These are phyloP conservation scores for Odontomyia ornata DNA, from an alignment of 2,888 invertebrate genomes.

Conservation along the genomic window DNA sequence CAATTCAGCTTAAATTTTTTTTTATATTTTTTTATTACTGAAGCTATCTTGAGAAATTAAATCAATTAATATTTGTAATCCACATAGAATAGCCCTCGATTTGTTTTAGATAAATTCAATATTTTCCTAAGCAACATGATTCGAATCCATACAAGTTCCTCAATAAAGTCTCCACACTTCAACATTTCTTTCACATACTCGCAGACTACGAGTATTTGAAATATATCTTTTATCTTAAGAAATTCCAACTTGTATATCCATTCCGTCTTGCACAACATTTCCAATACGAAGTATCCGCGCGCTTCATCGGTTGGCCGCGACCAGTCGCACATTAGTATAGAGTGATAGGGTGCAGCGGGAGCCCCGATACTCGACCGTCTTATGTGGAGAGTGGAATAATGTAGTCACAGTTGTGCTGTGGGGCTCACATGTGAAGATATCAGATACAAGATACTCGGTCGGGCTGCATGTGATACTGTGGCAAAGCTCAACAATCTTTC, in stretches of 20 bases:
- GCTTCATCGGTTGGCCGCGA: too few species aligned
- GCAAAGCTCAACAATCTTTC: constrained; percentile 7
- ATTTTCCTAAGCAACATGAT: too few species aligned
- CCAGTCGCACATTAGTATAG: constrained; percentile 31
- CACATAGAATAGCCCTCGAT: too few species aligned
- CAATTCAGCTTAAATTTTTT: too few species aligned
- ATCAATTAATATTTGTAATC: too few species aligned
- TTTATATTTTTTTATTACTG: too few species aligned
- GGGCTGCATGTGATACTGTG: not conserved
- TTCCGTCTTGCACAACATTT: not conserved
- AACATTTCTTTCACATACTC: too few species aligned
- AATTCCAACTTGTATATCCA: not conserved
- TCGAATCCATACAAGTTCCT: too few species aligned
- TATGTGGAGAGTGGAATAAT: constrained; percentile 22
- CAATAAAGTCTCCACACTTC: too few species aligned
- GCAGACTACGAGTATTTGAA: too few species aligned
- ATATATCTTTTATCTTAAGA: not conserved
- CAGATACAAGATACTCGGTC: constrained; percentile 1
- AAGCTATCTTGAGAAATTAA: too few species aligned
- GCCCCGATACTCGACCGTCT: not conserved
- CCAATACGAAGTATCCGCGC: not conserved
- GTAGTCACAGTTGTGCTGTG: not conserved
- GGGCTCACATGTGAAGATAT: constrained; percentile 10
- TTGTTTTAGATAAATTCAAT: too few species aligned
- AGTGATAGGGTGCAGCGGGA: not conserved